Conservation (phyloP, 2,888 invertebrate species). For the Ariolimax columbianus region DNA sequence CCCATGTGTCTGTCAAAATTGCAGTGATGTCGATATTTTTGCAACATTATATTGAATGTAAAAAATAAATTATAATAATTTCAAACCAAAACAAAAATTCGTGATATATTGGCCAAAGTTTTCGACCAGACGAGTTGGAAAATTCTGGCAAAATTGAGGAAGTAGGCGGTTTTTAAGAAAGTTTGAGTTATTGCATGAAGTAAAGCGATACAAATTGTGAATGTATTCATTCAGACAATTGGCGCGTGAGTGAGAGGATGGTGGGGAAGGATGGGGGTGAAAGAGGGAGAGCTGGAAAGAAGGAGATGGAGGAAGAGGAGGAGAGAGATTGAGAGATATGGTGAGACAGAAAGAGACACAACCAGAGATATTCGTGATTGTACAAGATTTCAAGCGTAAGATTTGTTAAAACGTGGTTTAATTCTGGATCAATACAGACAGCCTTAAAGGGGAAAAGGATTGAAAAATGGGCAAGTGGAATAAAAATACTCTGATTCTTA, state of each 20-base stretch:
- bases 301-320: neutral
- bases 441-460: no score
- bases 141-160: neutral
- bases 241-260: no score
- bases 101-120: neutral
- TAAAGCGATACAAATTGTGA: neutral
- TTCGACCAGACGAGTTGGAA: neutral
- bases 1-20: no score
- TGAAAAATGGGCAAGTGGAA: no score
- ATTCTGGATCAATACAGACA: no score
- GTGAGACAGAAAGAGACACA: constrained; percentile 25
- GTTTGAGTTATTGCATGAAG: neutral
- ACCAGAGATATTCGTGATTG: neutral
- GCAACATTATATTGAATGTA: no score
- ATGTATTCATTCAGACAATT: neutral
- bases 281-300: no score
- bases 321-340: constrained; percentile 29
- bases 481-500: no score
- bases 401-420: no score
- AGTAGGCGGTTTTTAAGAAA: neutral
- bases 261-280: no score
- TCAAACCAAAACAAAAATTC: neutral
- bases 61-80: neutral
- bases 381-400: neutral
- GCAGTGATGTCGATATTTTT: no score